Percentiles rank a stretch among this genome's conserved stretches.
phyloP scores from a whole-genome alignment of 2,797 vertebrate species.

The Neopelma chrysocephalum region DNA sequence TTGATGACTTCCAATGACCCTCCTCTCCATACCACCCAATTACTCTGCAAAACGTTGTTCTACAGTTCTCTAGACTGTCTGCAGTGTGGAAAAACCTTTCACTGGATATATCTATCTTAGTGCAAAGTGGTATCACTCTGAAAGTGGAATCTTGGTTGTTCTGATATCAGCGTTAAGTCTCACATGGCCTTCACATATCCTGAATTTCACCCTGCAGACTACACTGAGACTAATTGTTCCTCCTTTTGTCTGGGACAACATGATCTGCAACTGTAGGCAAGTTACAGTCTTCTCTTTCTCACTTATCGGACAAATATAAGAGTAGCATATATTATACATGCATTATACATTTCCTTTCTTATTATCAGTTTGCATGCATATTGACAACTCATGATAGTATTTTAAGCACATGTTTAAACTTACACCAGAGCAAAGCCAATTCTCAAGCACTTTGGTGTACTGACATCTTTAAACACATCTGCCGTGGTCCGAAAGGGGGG shows the following conservation, averaged over 20 bases:
- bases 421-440: not conserved
- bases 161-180: not conserved
- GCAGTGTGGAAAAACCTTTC: not conserved
- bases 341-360: not conserved
- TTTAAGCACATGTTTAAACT: slow-evolving; percentile 18
- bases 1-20: rapidly evolving
- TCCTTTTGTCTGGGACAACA: not conserved
- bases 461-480: not conserved
- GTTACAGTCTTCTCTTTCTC: not conserved
- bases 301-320: not conserved
- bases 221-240: no score
- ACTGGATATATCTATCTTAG: not conserved
- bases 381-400: not conserved
- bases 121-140: not conserved
- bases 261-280: not conserved
- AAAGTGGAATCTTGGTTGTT: not conserved
- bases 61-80: not conserved
- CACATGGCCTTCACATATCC: not conserved
- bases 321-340: rapidly evolving
- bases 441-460: not conserved
- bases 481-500: no score
- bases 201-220: not conserved
- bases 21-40: not conserved
- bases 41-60: not conserved
- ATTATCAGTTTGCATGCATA: not conserved